phyloP scores from a whole-genome alignment of 1,140 invertebrate species.

The Drosophila takahashii region DNA sequence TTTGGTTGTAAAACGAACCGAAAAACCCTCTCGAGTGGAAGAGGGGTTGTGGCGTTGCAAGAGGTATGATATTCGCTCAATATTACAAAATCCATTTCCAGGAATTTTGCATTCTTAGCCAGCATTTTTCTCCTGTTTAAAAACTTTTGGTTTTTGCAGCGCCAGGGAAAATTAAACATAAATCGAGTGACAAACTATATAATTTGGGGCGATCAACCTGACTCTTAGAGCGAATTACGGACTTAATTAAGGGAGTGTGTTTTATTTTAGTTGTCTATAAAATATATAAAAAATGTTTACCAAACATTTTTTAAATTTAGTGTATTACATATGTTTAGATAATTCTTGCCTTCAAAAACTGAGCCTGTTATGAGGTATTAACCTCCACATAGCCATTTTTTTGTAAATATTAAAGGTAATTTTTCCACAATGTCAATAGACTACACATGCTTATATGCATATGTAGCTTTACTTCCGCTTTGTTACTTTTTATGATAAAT shows the following conservation, averaged over 20 bases:
- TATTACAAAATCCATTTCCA: constrained; percentile 74
- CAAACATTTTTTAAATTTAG: too few relatives aligned
- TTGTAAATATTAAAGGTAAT: too few relatives aligned
- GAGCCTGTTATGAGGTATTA: too few relatives aligned
- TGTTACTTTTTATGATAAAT: background rate
- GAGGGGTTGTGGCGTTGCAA: background rate
- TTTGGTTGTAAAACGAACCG: constrained; percentile 52
- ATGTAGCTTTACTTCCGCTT: background rate
- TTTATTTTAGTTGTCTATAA: too few relatives aligned
- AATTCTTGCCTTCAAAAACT: too few relatives aligned
- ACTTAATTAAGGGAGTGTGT: too few relatives aligned
- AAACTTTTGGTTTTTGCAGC: constrained; percentile 44
- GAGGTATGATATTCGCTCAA: constrained; percentile 20
- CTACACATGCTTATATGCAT: too few relatives aligned
- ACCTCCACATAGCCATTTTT: too few relatives aligned
- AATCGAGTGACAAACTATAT: constrained; percentile 6
- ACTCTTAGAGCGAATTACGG: background rate
- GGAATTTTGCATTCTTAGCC: constrained; percentile 55
- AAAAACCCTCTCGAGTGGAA: constrained; percentile 20
- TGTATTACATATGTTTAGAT: too few relatives aligned
- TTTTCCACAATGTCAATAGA: background rate
- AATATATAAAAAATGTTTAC: too few relatives aligned
- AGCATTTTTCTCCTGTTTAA: constrained; percentile 18
- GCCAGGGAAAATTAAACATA: constrained; percentile 16
- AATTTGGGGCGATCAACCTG: background rate